phyloP scores from a whole-genome alignment of 2,888 invertebrate genomes.

The Drosophila infuscata region DNA sequence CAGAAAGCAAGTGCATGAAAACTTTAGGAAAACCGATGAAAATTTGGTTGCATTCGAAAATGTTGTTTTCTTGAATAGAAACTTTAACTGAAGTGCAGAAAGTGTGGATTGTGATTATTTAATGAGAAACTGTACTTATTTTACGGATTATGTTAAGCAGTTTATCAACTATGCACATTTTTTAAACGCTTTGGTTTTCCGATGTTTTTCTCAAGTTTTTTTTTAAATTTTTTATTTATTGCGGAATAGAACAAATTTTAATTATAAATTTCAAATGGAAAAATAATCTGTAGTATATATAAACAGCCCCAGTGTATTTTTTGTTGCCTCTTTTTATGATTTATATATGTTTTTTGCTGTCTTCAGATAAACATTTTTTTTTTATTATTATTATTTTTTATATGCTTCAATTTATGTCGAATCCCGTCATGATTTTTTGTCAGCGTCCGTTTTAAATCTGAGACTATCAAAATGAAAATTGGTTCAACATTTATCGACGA shows the following conservation, averaged over 20 bases:
- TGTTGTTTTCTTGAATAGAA: conserved; percentile 4
- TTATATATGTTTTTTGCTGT: not conserved
- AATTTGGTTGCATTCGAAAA: conserved; percentile 25
- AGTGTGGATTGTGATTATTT: not conserved
- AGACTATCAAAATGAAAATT: not conserved
- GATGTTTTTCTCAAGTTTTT: too few relatives aligned
- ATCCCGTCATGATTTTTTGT: not conserved
- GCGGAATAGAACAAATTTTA: not conserved
- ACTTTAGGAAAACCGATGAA: not conserved
- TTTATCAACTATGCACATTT: not conserved
- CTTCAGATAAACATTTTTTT: not conserved
- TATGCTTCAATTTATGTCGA: not conserved
- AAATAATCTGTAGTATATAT: too few relatives aligned
- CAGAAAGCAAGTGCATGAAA: conserved; percentile 16
- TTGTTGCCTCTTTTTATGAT: not conserved
- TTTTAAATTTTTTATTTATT: too few relatives aligned
- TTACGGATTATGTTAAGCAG: conserved; percentile 4
- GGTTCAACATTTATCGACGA: not conserved
- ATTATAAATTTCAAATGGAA: not conserved
- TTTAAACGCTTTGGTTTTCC: too few relatives aligned
- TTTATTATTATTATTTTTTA: not conserved
- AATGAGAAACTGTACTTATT: conserved; percentile 8
- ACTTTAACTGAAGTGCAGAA: not conserved
- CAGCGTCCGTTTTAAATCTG: not conserved
- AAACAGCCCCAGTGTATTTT: too few relatives aligned